Percentiles rank a stretch among this genome's conserved stretches.
Conservation (phyloP, 2,888 invertebrate genomes). For the Axea sp. region DNA sequence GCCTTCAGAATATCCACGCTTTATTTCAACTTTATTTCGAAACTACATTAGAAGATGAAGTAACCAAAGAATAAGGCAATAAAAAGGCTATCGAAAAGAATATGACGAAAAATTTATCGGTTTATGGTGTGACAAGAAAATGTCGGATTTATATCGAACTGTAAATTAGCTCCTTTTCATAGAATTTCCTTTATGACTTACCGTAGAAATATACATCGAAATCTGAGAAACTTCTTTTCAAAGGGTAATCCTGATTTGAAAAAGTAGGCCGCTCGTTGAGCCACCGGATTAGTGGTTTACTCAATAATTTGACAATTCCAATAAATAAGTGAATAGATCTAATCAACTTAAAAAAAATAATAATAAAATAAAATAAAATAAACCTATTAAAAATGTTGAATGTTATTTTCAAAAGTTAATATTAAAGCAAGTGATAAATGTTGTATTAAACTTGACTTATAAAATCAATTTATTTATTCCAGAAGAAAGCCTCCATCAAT, state of each 20-base stretch:
- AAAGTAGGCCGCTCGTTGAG: not conserved
- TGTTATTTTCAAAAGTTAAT: no score
- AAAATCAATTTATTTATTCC: no score
- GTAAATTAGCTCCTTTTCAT: constrained; percentile 29
- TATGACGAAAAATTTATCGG: not conserved
- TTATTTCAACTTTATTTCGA: constrained; percentile 22
- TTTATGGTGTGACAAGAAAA: constrained; percentile 16
- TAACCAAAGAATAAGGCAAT: not conserved
- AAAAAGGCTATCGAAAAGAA: not conserved
- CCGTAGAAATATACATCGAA: not conserved
- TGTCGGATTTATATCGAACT: constrained; percentile 6
- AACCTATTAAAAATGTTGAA: no score
- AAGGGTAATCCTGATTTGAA: constrained; percentile 10
- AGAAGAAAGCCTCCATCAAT: no score
- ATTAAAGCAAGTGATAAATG: no score
- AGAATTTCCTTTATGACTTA: constrained; percentile 4
- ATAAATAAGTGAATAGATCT: constrained; percentile 2
- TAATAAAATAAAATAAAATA: no score
- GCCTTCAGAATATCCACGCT: constrained; percentile 29
- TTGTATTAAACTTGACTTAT: no score
- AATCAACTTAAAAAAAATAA: no score
- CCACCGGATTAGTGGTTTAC: constrained; percentile 14
- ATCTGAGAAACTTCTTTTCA: constrained; percentile 10
- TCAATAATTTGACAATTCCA: constrained; percentile 2
- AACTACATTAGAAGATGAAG: constrained; percentile 1